Base-by-base conservation (phyloP, 2,113 vertebrate species). In the Gobius niger region DNA sequence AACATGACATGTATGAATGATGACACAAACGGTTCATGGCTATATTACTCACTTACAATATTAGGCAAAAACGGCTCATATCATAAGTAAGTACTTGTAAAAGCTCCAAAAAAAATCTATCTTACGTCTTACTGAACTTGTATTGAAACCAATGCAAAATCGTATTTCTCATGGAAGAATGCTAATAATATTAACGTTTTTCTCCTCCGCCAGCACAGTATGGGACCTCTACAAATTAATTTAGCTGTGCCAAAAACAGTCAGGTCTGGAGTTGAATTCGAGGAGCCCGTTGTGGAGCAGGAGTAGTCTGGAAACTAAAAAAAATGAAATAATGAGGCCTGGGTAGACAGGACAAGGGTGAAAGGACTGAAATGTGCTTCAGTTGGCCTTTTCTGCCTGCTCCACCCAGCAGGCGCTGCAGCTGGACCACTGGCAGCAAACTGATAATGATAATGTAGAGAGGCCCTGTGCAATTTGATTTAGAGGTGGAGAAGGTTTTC, bases 301-400 rank as follows among this genome's bases (percentile, higher is more conserved):
- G 24, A 41, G 63, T 56, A 44, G 65, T 34, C 8, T 7, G 0
- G 57, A 71, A 74, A 70, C 73, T 73, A 70, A 72, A 82, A 67
- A 61, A 82, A 67, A 61, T 73, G 68, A 68, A 57, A 70, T 85
- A 71, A 82, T 82, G 63, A 80, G 78, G 61, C 18, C 64, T 3
- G 19, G 68, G 71, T 59, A 67, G 73, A 73, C 70, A 81, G 70
- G 77, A 57, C 12, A 12, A n/a, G 41, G 65, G 65, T 72, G 72
- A 81, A 81, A 65, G 44, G 52, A 77, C 65, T 63, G 50, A 77
- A 75, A 77, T 68, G 15, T 67, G 53, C 53, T 65, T 72, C 76
- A 65, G 65, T 63, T 73, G 44, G 67, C 75, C 65, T 70, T 61
- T 72, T 40, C 24, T 63, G 57, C n/a, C 50, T 73, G 12, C 16